Evolutionary conservation across 2,113 vertebrate species (phyloP).

Genomic region (Hipposideros armiger): DNA sequence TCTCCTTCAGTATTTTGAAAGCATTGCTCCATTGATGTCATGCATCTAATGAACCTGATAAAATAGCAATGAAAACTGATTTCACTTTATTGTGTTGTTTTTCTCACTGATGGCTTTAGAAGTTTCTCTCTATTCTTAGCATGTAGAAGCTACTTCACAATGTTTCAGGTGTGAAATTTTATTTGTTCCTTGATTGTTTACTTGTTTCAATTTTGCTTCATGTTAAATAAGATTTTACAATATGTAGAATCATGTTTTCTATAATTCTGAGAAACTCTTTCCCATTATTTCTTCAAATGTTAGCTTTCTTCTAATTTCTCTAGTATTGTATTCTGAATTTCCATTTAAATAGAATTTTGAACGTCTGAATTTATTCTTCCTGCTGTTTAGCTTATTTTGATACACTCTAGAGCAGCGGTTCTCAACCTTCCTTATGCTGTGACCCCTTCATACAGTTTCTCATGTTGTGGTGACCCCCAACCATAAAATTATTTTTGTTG

Average conservation of each 20-base stretch:
- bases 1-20: not conserved
- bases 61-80: not conserved
- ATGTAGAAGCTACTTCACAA: not conserved
- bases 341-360: not conserved
- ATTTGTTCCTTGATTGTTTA: not conserved
- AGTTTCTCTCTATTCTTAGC: not conserved
- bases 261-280: not conserved
- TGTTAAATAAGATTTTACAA: not conserved
- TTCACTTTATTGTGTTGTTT: not conserved
- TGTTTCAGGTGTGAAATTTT: not conserved
- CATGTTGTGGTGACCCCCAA: too few relatives aligned
- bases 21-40: not conserved
- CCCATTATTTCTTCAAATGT: not conserved
- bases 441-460: too few relatives aligned
- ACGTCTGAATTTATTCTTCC: not conserved
- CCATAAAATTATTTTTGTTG: too few relatives aligned
- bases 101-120: not conserved
- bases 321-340: not conserved
- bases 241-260: not conserved
- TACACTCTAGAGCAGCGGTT: not conserved
- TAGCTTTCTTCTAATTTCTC: not conserved
- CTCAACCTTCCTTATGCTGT: too few relatives aligned
- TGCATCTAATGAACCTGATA: not conserved
- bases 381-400: not conserved
- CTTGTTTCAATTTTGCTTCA: constrained; percentile 1